Conservation (phyloP, 2,888 invertebrate genomes). For the Eumacrocentrus americanus region DNA sequence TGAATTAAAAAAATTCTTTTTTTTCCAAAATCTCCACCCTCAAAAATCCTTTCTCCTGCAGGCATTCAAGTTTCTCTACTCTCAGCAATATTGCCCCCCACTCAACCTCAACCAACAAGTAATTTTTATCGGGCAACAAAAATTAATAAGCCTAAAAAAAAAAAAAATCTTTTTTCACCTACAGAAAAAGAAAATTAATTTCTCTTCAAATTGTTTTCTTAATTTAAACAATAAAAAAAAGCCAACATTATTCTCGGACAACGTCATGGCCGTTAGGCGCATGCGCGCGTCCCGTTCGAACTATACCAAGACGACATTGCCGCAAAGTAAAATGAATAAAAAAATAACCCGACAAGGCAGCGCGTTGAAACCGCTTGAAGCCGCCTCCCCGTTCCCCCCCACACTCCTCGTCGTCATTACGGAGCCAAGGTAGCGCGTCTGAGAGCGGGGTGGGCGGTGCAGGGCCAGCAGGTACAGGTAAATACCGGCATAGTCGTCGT, state of each 20-base stretch:
- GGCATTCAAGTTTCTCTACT: no score
- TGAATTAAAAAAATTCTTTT: neutral
- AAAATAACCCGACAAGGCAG: neutral
- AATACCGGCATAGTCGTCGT: slow-evolving; percentile 19
- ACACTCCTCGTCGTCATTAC: neutral
- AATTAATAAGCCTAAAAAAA: neutral
- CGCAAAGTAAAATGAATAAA: neutral
- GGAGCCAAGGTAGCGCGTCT: slow-evolving; percentile 23
- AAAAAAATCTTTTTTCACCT: neutral
- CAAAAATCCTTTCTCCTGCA: neutral
- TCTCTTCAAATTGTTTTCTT: neutral
- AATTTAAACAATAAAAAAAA: neutral
- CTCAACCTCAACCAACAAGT: no score
- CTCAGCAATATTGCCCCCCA: no score
- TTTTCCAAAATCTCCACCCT: neutral
- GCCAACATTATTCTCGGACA: neutral
- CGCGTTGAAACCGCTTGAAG: neutral
- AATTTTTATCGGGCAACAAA: neutral
- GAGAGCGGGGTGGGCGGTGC: slow-evolving; percentile 12
- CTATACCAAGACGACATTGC: neutral
- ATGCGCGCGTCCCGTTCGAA: slow-evolving; percentile 30
- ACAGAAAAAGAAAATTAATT: neutral
- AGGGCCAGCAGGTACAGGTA: slow-evolving; percentile 42
- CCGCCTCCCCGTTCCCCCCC: neutral
- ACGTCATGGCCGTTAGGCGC: slow-evolving; percentile 35